These are phyloP conservation scores for Beris chalybata DNA, from an alignment of 2,888 invertebrate genomes.

Conservation along the genomic window DNA sequence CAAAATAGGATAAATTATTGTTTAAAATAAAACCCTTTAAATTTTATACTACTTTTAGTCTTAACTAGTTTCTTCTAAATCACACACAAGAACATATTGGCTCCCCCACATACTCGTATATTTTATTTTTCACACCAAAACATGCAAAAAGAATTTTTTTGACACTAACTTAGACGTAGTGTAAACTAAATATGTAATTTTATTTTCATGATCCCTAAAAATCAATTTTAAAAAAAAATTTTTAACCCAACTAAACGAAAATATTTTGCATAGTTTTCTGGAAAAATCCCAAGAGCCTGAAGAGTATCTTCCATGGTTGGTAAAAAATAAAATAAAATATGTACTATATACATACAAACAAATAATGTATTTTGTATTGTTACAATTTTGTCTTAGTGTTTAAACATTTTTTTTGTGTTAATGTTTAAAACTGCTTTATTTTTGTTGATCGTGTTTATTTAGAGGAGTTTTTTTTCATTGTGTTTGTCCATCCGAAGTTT, in stretches of 20 bases:
- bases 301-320: slow-evolving; percentile 81
- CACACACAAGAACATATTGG: too few relatives aligned
- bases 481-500: too few relatives aligned
- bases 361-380: slow-evolving; percentile 4
- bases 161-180: too few relatives aligned
- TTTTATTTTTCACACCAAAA: too few relatives aligned
- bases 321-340: slow-evolving; percentile 53
- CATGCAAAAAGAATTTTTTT: too few relatives aligned
- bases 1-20: too few relatives aligned
- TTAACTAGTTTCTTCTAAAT: too few relatives aligned
- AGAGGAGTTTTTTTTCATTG: too few relatives aligned
- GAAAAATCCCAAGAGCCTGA: slow-evolving; percentile 74
- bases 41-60: too few relatives aligned
- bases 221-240: slow-evolving; percentile 4
- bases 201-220: not conserved
- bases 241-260: slow-evolving; percentile 43
- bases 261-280: slow-evolving; percentile 71
- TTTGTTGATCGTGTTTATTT: too few relatives aligned
- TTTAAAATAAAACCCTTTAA: too few relatives aligned
- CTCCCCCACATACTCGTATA: too few relatives aligned
- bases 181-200: slow-evolving; percentile 8
- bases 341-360: slow-evolving; percentile 1
- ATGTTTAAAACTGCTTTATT: slow-evolving; percentile 36
- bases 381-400: slow-evolving; percentile 25
- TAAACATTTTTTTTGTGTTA: slow-evolving; percentile 15